Evolutionary conservation across 2,797 vertebrate genomes (phyloP).

Genomic region (Anolis apletophallus): DNA sequence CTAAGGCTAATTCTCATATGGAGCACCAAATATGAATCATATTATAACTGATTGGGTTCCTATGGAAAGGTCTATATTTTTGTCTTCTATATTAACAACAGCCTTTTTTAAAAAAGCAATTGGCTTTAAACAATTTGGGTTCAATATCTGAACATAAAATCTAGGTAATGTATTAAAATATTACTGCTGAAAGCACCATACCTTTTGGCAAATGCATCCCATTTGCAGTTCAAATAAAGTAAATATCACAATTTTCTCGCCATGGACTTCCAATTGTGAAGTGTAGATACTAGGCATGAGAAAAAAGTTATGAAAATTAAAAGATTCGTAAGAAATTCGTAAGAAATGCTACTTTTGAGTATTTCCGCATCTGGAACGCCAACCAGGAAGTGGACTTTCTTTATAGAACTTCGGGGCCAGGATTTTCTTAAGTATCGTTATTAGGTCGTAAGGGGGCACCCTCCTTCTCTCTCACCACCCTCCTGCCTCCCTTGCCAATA

Average conservation of each 20-base stretch:
- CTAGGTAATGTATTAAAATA: constrained; percentile 47
- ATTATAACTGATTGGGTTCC: constrained; percentile 65
- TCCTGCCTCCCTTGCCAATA: no score
- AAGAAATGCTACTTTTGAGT: no score
- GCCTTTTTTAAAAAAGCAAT: constrained; percentile 56
- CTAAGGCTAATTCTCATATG: constrained; percentile 71
- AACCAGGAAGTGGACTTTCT: no score
- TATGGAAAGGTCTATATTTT: constrained; percentile 58
- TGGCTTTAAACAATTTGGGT: constrained; percentile 37
- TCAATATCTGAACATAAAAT: constrained; percentile 50
- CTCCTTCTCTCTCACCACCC: no score
- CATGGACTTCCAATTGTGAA: constrained; percentile 29
- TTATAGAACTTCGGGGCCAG: no score
- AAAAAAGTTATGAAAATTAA: no score
- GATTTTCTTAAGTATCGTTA: no score
- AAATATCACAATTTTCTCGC: constrained; percentile 38
- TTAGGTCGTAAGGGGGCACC: no score
- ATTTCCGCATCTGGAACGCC: no score
- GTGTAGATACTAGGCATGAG: constrained; percentile 59
- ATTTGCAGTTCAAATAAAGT: constrained; percentile 54
- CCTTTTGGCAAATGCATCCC: constrained; percentile 49
- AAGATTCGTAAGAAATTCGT: no score
- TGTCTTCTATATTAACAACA: constrained; percentile 70
- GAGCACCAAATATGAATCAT: constrained; percentile 68
- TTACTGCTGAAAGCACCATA: constrained; percentile 56